Conservation (phyloP, 2,113 vertebrate species). For the Apaloderma vittatum region DNA sequence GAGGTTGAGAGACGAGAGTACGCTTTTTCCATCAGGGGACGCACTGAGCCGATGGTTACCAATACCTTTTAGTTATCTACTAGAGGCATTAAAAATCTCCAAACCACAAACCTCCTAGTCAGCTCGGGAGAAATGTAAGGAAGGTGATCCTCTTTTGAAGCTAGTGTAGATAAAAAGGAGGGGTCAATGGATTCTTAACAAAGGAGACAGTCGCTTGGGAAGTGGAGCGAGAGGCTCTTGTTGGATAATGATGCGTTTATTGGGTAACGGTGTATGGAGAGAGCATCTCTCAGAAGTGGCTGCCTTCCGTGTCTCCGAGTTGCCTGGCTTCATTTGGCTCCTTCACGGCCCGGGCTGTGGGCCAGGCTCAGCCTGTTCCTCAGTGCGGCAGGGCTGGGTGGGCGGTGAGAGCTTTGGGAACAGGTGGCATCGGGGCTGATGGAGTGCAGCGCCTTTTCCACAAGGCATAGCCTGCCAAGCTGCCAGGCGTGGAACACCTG, state of each 20-base stretch:
- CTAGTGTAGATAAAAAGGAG: neutral
- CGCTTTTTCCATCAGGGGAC: neutral
- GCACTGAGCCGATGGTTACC: neutral
- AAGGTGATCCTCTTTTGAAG: neutral
- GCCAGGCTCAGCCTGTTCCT: constrained; percentile 60
- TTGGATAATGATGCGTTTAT: neutral
- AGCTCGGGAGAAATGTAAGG: neutral
- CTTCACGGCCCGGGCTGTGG: neutral
- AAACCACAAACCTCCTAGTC: neutral
- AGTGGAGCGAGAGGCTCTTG: neutral
- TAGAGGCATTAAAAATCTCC: neutral
- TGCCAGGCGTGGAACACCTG: neutral
- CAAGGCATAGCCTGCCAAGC: neutral
- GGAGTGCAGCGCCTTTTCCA: constrained; percentile 2
- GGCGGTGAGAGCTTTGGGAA: neutral
- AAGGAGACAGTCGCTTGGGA: neutral
- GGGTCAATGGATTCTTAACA: neutral
- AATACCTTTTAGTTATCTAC: neutral
- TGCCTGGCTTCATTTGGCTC: constrained; percentile 25
- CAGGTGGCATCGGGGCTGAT: neutral
- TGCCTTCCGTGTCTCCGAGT: neutral
- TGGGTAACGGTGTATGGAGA: neutral
- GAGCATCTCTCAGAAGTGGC: neutral
- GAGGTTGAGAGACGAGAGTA: neutral
- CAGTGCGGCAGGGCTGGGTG: neutral